Conservation (phyloP, 35 echinoderm and acorn worm species). For the Chiridota heheva region DNA sequence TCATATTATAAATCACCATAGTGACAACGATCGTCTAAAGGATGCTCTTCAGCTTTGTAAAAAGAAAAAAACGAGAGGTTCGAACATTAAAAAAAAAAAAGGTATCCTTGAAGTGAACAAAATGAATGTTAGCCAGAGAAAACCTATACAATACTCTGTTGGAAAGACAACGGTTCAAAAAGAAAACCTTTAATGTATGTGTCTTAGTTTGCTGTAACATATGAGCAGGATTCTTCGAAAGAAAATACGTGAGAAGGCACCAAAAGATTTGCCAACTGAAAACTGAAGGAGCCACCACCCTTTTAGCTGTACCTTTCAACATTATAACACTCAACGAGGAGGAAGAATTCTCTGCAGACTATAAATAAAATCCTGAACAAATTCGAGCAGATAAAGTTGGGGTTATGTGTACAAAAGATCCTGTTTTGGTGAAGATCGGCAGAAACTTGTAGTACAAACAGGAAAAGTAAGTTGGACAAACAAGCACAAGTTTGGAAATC, state of each 20-base stretch:
- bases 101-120: conserved; percentile 3
- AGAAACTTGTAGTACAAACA: conserved; percentile 64
- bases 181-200: not conserved
- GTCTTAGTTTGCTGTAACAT: not conserved
- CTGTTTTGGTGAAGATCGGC: conserved; percentile 39
- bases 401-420: conserved; percentile 33
- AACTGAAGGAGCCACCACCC: conserved; percentile 11
- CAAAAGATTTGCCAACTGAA: not conserved
- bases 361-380: conserved; percentile 15
- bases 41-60: not conserved
- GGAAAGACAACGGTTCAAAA: not conserved
- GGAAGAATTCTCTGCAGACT: not conserved
- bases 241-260: conserved; percentile 19
- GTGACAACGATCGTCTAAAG: not conserved
- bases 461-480: conserved; percentile 50
- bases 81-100: not conserved
- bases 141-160: not conserved
- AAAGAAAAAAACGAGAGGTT: not conserved
- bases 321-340: conserved; percentile 3
- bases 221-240: not conserved
- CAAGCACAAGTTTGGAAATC: conserved; percentile 50
- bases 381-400: conserved; percentile 32
- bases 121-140: not conserved
- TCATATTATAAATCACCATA: not conserved
- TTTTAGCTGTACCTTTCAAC: conserved; percentile 1